Evolutionary conservation across 2,888 invertebrate genomes (phyloP).

Genomic region (Keiferia lycopersicella): DNA sequence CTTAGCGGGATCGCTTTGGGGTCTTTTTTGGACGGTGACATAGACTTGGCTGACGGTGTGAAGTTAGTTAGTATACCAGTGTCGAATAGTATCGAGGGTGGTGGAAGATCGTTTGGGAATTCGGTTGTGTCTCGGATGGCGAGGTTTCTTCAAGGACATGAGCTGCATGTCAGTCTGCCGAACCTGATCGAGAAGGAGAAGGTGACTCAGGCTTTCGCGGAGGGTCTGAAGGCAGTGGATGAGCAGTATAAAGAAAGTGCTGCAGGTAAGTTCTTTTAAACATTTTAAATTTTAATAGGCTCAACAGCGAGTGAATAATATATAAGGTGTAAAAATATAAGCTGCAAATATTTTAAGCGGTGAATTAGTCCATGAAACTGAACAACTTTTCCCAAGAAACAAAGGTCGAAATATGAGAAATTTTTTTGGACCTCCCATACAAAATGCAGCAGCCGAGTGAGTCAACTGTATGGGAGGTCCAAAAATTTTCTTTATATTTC

Average conservation of each 20-base stretch:
- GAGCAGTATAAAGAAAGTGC: constrained; percentile 69
- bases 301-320: no score
- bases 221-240: constrained; percentile 75
- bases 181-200: constrained; percentile 85
- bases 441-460: no score
- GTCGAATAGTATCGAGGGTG: constrained; percentile 74
- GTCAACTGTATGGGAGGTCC: no score
- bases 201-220: constrained; percentile 80
- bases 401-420: no score
- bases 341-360: no score
- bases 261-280: constrained; percentile 50
- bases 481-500: no score
- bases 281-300: no score
- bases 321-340: no score
- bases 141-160: constrained; percentile 86
- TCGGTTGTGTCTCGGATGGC: constrained; percentile 81
- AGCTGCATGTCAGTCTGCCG: constrained; percentile 86
- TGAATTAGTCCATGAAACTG: no score
- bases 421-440: no score
- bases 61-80: constrained; percentile 80
- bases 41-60: constrained; percentile 83
- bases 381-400: no score
- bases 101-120: constrained; percentile 71
- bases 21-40: constrained; percentile 72
- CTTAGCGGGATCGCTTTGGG: constrained; percentile 46